Conservation (phyloP, 1,140 invertebrate genomes). For the Euura saliciscinereae region DNA sequence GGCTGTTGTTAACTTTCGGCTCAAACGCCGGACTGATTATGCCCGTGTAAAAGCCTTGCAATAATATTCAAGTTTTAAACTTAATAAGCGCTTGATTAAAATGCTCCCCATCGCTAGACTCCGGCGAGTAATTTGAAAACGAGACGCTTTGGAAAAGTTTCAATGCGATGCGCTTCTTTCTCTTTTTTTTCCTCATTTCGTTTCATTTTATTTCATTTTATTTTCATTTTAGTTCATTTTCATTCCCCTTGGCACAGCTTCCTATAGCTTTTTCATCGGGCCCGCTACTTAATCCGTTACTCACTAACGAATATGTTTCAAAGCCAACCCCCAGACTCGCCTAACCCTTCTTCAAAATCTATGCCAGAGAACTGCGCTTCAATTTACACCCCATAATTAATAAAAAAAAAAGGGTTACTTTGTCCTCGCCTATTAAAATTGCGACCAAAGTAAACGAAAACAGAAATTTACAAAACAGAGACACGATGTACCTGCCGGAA, state of each 20-base stretch:
- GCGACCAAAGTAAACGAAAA: too few species aligned
- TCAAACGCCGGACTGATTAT: constrained; percentile 7
- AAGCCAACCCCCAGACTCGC: neutral
- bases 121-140: constrained; percentile 46
- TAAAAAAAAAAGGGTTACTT: neutral
- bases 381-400: neutral
- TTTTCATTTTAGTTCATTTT: constrained; percentile 15
- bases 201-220: constrained; percentile 21
- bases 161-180: constrained; percentile 33
- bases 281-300: neutral
- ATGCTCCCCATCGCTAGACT: constrained; percentile 29
- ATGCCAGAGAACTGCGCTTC: neutral
- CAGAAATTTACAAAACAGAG: too few species aligned
- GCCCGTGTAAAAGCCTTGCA: constrained; percentile 22
- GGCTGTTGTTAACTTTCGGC: neutral
- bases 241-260: neutral
- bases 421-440: neutral
- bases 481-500: too few species aligned
- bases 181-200: constrained; percentile 23
- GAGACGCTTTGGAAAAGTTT: constrained; percentile 43
- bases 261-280: neutral
- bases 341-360: neutral
- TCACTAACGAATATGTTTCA: neutral
- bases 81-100: constrained; percentile 50
- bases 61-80: constrained; percentile 49